Evolutionary conservation across 2,888 invertebrate species (phyloP).

Genomic region (Julus scandinavius): DNA sequence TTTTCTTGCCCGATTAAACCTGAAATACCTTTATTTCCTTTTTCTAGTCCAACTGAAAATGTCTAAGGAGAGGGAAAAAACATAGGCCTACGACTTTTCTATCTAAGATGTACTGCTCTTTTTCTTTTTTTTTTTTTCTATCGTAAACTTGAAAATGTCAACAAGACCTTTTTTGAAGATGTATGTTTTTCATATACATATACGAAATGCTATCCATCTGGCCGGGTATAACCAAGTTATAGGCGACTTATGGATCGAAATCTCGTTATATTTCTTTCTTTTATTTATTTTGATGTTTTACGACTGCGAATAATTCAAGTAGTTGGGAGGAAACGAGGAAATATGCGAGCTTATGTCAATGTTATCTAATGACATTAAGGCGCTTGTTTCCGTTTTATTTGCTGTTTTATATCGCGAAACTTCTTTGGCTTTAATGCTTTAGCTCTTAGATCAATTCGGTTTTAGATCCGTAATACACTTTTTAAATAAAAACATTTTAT

Average conservation of each 20-base stretch:
- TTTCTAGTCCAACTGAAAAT: too few relatives aligned
- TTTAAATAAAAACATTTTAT: conserved; percentile 14
- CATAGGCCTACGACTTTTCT: neutral
- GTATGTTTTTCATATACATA: conserved; percentile 33
- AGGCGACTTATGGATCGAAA: conserved; percentile 19
- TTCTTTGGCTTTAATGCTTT: conserved; percentile 33
- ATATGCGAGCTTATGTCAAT: conserved; percentile 33
- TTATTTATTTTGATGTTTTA: conserved; percentile 33
- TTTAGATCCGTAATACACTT: neutral
- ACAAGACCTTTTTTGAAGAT: conserved; percentile 20
- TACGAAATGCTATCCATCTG: conserved; percentile 31
- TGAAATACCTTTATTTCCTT: neutral
- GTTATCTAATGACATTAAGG: conserved; percentile 25
- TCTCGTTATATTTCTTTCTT: conserved; percentile 30
- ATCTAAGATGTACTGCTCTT: neutral
- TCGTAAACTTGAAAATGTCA: neutral
- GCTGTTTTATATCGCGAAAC: neutral
- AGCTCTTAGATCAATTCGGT: neutral
- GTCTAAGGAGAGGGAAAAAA: neutral
- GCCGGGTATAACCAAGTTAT: neutral
- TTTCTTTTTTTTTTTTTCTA: neutral
- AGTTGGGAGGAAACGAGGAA: neutral
- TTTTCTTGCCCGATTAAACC: neutral
- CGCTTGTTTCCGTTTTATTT: neutral
- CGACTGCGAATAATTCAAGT: neutral